Conservation (phyloP, 2,113 vertebrate genomes). For the Gobio gobio region DNA sequence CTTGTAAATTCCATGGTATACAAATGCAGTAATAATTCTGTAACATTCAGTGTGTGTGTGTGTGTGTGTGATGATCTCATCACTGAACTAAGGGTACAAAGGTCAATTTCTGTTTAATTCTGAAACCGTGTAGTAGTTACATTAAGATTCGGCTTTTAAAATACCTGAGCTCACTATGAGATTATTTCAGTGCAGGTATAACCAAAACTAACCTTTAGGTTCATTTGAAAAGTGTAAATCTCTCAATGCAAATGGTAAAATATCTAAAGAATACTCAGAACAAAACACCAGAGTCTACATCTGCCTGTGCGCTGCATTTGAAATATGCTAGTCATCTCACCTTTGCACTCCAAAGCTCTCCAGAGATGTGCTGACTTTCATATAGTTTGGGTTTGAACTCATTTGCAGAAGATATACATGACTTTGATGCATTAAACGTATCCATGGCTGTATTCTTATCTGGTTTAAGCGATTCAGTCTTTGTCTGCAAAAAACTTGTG, state of each 20-base stretch:
- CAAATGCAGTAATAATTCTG: background rate
- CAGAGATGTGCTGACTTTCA: background rate
- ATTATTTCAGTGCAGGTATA: background rate
- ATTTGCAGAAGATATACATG: background rate
- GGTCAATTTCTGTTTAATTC: background rate
- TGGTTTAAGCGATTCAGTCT: background rate
- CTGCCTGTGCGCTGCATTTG: background rate
- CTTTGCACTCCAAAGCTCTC: constrained; percentile 12
- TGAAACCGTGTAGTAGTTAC: background rate
- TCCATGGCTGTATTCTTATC: background rate
- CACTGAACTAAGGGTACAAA: background rate
- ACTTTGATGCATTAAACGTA: background rate
- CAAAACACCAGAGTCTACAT: background rate
- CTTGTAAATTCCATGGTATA: background rate
- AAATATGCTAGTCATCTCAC: constrained; percentile 16
- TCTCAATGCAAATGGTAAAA: background rate
- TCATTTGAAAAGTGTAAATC: background rate
- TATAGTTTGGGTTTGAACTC: background rate
- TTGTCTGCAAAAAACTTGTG: background rate
- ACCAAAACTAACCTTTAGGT: background rate
- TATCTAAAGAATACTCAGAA: background rate
- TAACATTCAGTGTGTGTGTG: background rate
- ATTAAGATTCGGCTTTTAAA: background rate
- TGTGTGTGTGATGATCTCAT: background rate
- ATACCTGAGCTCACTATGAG: background rate